Evolutionary conservation across 2,888 invertebrate genomes (phyloP).

Genomic region (Eilema depressum): DNA sequence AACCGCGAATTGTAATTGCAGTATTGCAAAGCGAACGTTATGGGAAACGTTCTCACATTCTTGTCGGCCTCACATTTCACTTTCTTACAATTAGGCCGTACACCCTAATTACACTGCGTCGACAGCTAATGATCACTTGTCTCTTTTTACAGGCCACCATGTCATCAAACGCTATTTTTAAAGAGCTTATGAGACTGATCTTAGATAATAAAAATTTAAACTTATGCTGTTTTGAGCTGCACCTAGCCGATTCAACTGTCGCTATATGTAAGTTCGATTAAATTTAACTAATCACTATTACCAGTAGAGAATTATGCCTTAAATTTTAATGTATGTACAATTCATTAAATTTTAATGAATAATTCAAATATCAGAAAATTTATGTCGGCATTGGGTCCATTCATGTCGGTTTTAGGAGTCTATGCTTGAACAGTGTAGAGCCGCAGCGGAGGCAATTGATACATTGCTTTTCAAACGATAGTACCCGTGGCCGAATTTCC

Average conservation of each 20-base stretch:
- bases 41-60: slow-evolving; percentile 58
- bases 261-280: neutral
- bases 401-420: neutral
- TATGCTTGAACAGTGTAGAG: neutral
- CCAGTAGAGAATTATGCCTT: too few relatives aligned
- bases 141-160: slow-evolving; percentile 51
- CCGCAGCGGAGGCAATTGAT: too few relatives aligned
- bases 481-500: slow-evolving; percentile 60
- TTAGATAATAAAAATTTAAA: neutral
- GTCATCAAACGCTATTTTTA: slow-evolving; percentile 14
- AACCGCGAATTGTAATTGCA: neutral
- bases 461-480: slow-evolving; percentile 9
- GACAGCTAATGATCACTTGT: slow-evolving; percentile 55
- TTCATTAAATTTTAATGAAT: neutral
- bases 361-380: neutral
- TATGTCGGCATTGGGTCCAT: neutral
- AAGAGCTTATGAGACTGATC: slow-evolving; percentile 1
- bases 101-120: slow-evolving; percentile 47
- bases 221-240: neutral
- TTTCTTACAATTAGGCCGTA: slow-evolving; percentile 66
- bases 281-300: too few relatives aligned
- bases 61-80: slow-evolving; percentile 63
- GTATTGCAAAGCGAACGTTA: slow-evolving; percentile 40
- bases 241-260: too few relatives aligned
- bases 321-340: too few relatives aligned